Conservation (phyloP, 1,140 invertebrate species). For the Drosophila malerkotliana region DNA sequence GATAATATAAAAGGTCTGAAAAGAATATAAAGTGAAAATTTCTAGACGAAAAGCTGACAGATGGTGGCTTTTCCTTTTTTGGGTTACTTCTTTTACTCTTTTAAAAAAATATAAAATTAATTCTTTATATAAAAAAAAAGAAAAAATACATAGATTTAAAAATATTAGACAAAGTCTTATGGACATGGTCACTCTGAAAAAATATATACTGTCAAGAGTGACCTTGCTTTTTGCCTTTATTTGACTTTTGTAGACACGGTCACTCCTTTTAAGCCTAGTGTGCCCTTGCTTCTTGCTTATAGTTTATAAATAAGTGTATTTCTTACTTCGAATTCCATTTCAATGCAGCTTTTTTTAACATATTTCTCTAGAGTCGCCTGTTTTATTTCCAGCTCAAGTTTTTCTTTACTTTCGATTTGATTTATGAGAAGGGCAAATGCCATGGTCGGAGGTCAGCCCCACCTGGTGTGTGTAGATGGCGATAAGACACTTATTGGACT, state of each 20-base stretch:
- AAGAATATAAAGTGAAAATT: slow-evolving; percentile 6
- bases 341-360: not conserved
- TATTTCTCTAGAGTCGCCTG: not conserved
- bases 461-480: slow-evolving; percentile 51
- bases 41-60: slow-evolving; percentile 46
- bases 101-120: not conserved
- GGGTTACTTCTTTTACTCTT: not conserved
- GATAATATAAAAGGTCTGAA: not conserved
- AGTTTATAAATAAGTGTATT: not conserved
- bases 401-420: slow-evolving; percentile 36
- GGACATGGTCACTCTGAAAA: no score
- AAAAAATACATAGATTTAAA: not conserved
- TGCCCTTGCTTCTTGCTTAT: not conserved
- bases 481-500: slow-evolving; percentile 59
- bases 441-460: slow-evolving; percentile 16
- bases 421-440: slow-evolving; percentile 31
- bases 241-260: not conserved
- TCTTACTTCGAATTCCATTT: not conserved
- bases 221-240: no score
- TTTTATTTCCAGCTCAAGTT: slow-evolving; percentile 27
- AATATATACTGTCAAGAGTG: no score
- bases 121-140: not conserved
- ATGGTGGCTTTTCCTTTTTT: not conserved
- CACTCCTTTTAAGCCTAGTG: not conserved
- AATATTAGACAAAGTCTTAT: no score